Evolutionary conservation across 2,797 vertebrate genomes (phyloP).

Genomic region (Xerus rutilus): DNA sequence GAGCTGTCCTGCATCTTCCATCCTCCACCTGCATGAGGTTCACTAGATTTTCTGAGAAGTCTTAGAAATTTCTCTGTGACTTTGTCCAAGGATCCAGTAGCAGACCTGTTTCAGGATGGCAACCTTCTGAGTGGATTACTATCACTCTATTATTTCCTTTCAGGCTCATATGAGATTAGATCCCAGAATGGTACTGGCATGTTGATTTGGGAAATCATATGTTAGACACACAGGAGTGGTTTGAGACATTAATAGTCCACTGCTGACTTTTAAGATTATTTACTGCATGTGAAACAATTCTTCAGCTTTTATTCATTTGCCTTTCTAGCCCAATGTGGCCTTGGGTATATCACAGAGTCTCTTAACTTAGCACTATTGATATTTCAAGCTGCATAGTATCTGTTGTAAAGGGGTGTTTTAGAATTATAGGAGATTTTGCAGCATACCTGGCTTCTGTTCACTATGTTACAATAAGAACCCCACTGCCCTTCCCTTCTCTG

Average conservation of each 20-base stretch:
- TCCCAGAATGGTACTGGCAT: no score
- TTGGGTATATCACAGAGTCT: background rate
- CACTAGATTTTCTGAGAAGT: background rate
- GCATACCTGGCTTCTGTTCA: background rate
- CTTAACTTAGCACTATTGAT: no score
- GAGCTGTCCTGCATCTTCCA: rapidly evolving
- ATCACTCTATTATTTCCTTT: background rate
- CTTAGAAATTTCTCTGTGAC: background rate
- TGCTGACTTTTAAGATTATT: background rate
- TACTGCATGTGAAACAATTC: background rate
- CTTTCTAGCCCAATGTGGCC: background rate
- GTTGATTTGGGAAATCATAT: background rate
- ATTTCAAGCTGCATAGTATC: background rate
- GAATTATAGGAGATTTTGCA: no score
- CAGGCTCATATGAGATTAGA: background rate
- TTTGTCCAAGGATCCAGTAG: background rate
- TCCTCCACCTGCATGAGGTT: background rate
- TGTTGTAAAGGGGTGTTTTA: background rate
- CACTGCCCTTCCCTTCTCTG: no score
- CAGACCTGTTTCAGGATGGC: rapidly evolving
- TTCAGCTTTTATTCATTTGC: background rate
- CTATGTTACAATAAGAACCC: background rate
- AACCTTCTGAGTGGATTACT: background rate
- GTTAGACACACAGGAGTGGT: background rate
- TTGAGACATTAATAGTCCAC: background rate